These are phyloP conservation scores for Avahi laniger DNA, from an alignment of 2,797 vertebrate genomes.

Conservation along the genomic window DNA sequence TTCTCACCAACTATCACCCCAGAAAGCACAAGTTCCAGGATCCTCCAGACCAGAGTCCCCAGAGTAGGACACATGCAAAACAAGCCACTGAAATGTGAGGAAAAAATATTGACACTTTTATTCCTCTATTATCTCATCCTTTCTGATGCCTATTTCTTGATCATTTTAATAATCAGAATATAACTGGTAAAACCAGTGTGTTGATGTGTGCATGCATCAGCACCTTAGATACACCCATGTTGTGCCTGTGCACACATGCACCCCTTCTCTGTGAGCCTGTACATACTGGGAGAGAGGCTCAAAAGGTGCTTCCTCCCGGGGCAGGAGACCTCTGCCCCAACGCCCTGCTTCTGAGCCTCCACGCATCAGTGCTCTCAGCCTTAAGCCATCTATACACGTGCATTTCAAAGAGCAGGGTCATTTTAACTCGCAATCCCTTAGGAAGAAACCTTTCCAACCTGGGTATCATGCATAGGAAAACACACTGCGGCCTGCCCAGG, in stretches of 20 bases:
- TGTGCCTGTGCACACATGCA: not conserved
- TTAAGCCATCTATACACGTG: not conserved
- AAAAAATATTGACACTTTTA: not conserved
- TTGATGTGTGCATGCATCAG: accelerated
- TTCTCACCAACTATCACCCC: too few species aligned
- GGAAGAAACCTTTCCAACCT: not conserved
- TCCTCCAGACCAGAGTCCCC: not conserved
- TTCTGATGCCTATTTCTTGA: not conserved
- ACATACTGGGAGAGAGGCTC: accelerated
- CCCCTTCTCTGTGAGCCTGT: not conserved
- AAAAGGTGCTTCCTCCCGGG: not conserved
- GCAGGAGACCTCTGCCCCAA: accelerated
- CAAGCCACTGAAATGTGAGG: accelerated
- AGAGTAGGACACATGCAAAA: not conserved
- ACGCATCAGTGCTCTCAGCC: not conserved
- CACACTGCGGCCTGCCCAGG: not conserved
- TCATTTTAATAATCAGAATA: not conserved
- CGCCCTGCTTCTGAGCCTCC: not conserved
- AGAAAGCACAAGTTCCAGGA: not conserved
- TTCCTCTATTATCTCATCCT: not conserved
- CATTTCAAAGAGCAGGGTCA: not conserved
- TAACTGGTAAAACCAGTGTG: not conserved
- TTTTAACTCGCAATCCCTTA: too few species aligned
- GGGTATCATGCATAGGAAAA: not conserved
- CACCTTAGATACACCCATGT: accelerated